Base-by-base conservation (phyloP, 1,140 invertebrate species). In the Neocloeon triangulifer region DNA sequence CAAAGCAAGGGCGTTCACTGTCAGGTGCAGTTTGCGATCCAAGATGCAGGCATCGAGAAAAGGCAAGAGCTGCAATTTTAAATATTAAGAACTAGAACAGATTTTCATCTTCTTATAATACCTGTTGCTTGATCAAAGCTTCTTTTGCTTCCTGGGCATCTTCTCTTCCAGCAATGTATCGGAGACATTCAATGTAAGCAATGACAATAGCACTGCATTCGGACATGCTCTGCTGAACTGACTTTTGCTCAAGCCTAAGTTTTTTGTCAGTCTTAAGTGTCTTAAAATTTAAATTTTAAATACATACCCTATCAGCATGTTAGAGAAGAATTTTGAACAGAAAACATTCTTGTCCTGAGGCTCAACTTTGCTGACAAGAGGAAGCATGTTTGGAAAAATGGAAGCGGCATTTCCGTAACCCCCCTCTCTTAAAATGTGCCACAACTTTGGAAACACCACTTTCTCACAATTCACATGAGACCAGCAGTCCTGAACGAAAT, bases 311-410 rank as follows among this genome's bases (percentile, higher is more conserved):
- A 52, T 46, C 22, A 58, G 55, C 45, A 79, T 56, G 42, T 68
- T 66, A 28, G 59, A 52, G 47, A 80, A 77, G 39, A 78, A 72
- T 37, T 61, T 61, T n/a, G 50, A 43, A 42, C 70, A 72, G 38
- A 80, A 66, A 23, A 54, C 50, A n/a, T 53, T 45, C 16, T 55
- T 48, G 33, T 64, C 51, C 19, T 64, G 48, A 14, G 50, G 49
- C n/a, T 69, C 64, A 28, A 82, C 54, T 40, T 73, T 62, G 26
- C 71, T 73, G 2, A 82, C 40, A 23, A 82, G 60, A 5, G 77
- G 74, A 12, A 84, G 45, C 14, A 82, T 44, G 50, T 72, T 71
- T 7, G 76, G 76, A 44, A 64, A 76, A 39, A 81, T 62, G 4
- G 63, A 52, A 33, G 50, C 50, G 7, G 73, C 73, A 54, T 69